Percentiles rank a stretch among this genome's conserved stretches.
Conservation (phyloP, 2,888 invertebrate species). For the Dasysyrphus albostriatus region DNA sequence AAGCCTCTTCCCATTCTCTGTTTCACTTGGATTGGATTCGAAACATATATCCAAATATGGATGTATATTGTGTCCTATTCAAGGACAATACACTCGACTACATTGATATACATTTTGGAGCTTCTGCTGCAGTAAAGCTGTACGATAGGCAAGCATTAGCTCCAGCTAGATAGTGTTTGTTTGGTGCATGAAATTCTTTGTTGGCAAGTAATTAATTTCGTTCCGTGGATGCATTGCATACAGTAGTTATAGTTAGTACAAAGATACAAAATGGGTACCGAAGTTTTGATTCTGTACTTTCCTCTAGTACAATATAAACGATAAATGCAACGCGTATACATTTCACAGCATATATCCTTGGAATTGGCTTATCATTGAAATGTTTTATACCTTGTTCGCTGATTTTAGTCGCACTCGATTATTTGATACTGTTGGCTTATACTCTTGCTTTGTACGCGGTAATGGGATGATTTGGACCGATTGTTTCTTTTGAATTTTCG, state of each 20-base stretch:
- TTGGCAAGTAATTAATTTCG: constrained; percentile 57
- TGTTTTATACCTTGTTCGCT: constrained; percentile 15
- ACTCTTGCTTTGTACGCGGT: not conserved
- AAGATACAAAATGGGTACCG: not conserved
- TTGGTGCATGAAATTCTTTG: constrained; percentile 45
- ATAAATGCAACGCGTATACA: constrained; percentile 22
- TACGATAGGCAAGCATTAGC: not conserved
- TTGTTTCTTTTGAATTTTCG: not conserved
- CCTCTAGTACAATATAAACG: not conserved
- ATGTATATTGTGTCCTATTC: constrained; percentile 16
- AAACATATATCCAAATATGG: not conserved
- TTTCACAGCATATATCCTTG: not conserved
- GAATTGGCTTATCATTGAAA: constrained; percentile 40
- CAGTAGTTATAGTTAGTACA: not conserved
- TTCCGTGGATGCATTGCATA: not conserved
- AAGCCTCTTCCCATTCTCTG: constrained; percentile 11
- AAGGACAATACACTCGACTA: constrained; percentile 47
- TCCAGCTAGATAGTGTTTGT: not conserved
- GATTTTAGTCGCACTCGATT: not conserved
- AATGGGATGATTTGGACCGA: not conserved
- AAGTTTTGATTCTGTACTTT: constrained; percentile 5
- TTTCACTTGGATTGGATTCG: not conserved
- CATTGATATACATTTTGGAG: constrained; percentile 29
- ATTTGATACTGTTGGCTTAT: not conserved
- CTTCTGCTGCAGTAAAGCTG: constrained; percentile 6